phyloP scores from a whole-genome alignment of 2,113 vertebrate species.

The Astur gentilis region DNA sequence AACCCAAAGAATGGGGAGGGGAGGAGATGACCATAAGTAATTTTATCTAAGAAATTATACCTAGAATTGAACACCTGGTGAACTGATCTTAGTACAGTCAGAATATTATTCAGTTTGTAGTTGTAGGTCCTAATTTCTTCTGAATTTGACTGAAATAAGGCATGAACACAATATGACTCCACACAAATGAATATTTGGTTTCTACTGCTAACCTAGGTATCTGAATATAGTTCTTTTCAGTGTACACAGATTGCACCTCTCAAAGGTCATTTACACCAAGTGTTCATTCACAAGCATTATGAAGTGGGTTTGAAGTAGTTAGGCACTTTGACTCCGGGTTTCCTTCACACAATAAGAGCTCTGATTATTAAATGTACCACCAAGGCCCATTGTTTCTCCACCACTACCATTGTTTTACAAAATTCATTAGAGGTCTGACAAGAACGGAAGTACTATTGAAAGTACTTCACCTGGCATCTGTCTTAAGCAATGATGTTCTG shows the following conservation, averaged over 20 bases:
- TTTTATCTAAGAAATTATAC: background rate
- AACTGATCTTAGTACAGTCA: background rate
- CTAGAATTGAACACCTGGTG: background rate
- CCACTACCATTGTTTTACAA: background rate
- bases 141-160: background rate
- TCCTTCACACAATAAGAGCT: background rate
- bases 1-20: background rate
- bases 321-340: background rate
- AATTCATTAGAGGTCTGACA: background rate
- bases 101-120: background rate
- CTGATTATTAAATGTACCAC: background rate
- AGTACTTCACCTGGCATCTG: background rate
- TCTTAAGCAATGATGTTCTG: background rate
- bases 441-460: background rate
- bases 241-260: background rate
- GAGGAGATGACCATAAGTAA: background rate
- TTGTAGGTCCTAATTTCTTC: background rate
- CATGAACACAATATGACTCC: background rate
- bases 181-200: background rate
- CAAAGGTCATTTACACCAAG: background rate
- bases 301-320: background rate
- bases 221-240: background rate
- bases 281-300: background rate
- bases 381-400: background rate
- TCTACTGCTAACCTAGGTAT: background rate